Evolutionary conservation across 2,888 invertebrate species (phyloP).

Genomic region (Megastigmus dorsalis): DNA sequence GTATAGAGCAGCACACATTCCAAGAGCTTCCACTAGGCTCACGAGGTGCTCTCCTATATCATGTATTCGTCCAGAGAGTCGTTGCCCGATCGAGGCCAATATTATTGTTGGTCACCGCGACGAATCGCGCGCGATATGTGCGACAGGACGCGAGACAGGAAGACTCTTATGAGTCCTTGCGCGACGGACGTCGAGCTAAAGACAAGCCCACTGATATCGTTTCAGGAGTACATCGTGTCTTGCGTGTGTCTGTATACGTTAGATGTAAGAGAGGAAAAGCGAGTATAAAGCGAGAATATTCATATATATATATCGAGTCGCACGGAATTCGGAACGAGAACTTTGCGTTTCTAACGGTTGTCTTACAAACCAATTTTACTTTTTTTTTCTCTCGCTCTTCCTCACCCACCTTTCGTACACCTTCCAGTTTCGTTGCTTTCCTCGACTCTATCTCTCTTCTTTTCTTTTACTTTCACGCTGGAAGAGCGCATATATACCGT

Average conservation of each 20-base stretch:
- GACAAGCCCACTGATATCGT: neutral
- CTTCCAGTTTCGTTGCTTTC: conserved; percentile 27
- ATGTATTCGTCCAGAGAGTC: no score
- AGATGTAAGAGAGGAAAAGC: neutral
- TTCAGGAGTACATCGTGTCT: no score
- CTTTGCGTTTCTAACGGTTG: conserved; percentile 27
- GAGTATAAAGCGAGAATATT: no score
- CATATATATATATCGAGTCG: neutral
- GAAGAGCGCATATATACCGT: neutral
- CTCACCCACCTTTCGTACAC: neutral
- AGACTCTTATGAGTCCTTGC: neutral
- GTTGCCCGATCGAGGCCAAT: neutral
- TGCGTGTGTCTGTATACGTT: neutral
- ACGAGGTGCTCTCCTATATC: no score
- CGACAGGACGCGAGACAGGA: no score
- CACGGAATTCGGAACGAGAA: conserved; percentile 39
- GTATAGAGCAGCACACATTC: no score
- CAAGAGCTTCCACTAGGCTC: no score
- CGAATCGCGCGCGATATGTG: no score
- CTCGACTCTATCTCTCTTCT: neutral
- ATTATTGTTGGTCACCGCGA: no score
- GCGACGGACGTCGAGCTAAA: neutral
- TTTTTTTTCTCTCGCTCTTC: conserved; percentile 28
- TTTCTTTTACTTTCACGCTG: conserved; percentile 35
- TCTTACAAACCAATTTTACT: conserved; percentile 46